Conservation (phyloP, 2,113 vertebrate species). For the Archocentrus centrarchus region DNA sequence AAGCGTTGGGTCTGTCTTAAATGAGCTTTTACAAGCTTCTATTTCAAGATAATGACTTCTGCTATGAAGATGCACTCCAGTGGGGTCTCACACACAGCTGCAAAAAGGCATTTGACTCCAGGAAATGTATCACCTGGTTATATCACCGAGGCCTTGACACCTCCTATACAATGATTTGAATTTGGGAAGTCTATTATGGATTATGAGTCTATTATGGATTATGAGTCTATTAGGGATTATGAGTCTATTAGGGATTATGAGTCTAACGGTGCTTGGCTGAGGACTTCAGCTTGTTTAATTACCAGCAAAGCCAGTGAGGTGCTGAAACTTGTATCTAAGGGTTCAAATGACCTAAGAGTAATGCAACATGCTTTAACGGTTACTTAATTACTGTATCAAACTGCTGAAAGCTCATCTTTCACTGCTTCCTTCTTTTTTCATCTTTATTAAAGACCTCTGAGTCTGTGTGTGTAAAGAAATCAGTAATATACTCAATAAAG, state of each 20-base stretch:
- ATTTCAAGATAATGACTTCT: too few species aligned
- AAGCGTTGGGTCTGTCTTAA: too few species aligned
- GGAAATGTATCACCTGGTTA: too few species aligned
- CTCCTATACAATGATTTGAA: not conserved
- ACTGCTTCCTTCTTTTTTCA: too few species aligned
- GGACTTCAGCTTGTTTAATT: not conserved
- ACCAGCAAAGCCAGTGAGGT: not conserved
- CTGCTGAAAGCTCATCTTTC: not conserved
- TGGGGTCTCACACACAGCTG: too few species aligned
- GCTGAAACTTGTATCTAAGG: not conserved
- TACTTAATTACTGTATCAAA: not conserved
- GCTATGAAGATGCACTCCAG: too few species aligned
- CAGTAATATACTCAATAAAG: not conserved
- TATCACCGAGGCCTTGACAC: not conserved
- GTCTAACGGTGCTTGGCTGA: too few species aligned
- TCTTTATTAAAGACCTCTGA: not conserved
- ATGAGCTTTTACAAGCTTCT: too few species aligned
- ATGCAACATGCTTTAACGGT: not conserved
- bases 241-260: not conserved
- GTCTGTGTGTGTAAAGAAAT: not conserved
- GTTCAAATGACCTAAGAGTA: not conserved
- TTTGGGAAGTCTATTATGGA: not conserved
- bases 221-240: not conserved
- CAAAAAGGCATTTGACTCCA: too few species aligned
- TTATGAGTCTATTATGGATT: not conserved